phyloP scores from a whole-genome alignment of 2,797 vertebrate genomes.

The Passerculus sandwichensis region DNA sequence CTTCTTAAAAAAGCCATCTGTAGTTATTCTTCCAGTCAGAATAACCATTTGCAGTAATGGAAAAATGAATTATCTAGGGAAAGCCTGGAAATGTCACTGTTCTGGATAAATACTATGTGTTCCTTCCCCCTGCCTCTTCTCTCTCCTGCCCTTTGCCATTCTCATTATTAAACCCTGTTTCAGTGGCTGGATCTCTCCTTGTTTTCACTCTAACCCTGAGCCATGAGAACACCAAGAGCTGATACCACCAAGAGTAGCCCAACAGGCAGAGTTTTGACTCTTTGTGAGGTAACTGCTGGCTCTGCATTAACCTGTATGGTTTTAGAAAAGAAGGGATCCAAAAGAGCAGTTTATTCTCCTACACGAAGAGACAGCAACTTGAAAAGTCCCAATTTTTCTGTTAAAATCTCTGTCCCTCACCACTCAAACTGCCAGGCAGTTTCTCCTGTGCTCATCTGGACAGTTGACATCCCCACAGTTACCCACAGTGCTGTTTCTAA shows the following conservation, averaged over 20 bases:
- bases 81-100: not conserved
- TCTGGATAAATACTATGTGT: not conserved
- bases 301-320: not conserved
- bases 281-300: not conserved
- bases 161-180: not conserved
- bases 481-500: not conserved
- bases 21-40: slow-evolving; percentile 45
- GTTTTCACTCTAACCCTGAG: not conserved
- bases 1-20: slow-evolving; percentile 29
- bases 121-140: not conserved
- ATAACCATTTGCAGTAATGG: slow-evolving; percentile 31
- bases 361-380: not conserved
- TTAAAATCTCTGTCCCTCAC: not conserved
- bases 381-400: not conserved
- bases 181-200: not conserved
- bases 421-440: not conserved
- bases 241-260: not conserved
- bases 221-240: not conserved
- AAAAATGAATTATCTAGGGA: slow-evolving; percentile 44
- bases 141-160: not conserved
- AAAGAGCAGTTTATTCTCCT: not conserved
- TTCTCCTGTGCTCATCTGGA: not conserved
- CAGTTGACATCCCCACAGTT: not conserved
- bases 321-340: not conserved
- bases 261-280: not conserved